Conservation (phyloP, 2,888 invertebrate species). For the Platypus cylindrus region DNA sequence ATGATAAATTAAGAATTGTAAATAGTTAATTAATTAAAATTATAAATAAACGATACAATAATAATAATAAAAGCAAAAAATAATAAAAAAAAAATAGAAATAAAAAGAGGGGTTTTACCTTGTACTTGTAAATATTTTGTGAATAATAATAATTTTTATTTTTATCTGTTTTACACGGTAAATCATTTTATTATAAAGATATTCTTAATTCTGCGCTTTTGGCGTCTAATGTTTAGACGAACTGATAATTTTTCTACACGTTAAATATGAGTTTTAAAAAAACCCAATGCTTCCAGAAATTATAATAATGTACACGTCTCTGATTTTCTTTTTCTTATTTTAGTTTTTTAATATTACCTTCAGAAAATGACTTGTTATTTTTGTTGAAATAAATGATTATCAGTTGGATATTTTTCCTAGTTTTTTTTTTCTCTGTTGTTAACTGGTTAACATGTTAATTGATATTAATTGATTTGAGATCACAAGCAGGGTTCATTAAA, state of each 20-base stretch:
- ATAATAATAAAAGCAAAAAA: too few relatives aligned
- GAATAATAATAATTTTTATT: constrained; percentile 25
- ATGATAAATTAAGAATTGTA: too few relatives aligned
- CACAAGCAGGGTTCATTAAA: too few relatives aligned
- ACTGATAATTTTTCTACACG: constrained; percentile 34
- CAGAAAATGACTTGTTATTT: constrained; percentile 34
- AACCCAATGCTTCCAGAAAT: constrained; percentile 32
- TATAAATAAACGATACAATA: too few relatives aligned
- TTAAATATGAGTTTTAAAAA: too few relatives aligned
- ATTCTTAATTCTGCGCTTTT: constrained; percentile 29
- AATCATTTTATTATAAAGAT: too few relatives aligned
- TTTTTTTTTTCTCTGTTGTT: too few relatives aligned
- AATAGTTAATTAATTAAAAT: too few relatives aligned
- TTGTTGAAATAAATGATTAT: constrained; percentile 37
- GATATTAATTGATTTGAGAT: too few relatives aligned
- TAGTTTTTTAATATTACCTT: constrained; percentile 33
- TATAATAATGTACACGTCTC: constrained; percentile 33
- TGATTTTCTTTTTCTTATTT: constrained; percentile 34
- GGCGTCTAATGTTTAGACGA: constrained; percentile 27
- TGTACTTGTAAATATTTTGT: constrained; percentile 25
- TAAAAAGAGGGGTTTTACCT: too few relatives aligned
- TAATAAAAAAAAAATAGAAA: too few relatives aligned
- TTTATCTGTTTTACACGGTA: constrained; percentile 29
- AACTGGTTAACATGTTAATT: too few relatives aligned
- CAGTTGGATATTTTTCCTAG: constrained; percentile 29